Evolutionary conservation across 2,797 vertebrate genomes (phyloP), one percentile per base, ranked within the genome.

Genomic region (Lepilemur septentrionalis): DNA sequence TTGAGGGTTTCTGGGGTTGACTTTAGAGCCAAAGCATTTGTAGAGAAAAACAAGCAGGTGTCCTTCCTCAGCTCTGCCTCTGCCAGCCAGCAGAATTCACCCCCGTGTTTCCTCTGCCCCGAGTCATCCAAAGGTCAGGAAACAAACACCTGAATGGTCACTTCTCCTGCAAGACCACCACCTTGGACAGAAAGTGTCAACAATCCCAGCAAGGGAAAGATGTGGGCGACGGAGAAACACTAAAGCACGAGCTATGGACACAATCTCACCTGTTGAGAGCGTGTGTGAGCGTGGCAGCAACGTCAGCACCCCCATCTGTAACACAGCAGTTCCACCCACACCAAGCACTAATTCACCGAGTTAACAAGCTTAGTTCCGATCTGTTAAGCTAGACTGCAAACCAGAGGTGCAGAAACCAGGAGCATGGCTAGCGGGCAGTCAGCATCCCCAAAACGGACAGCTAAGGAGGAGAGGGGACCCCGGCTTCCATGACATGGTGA

Each of bases 241-340:
- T 4, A 30, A 23, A 25, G 32, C 5, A 7, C 7, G 11, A 69
- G 6, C 30, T 14, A 4, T 3, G 2, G 3, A 22, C 14, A 23
- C 1, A 28, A 76, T 5, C 32, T 22, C 23, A 0, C 2, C 23
- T 23, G 30, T 3, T 41, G 13, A 32, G 52, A 41, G 23, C 2
- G 3, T 1, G 3, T 23, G 8, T 11, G 65, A 59, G 20, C 20
- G 3, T 50, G 43, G 22, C 38, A 59, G 18, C 35, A 25, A 20
- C 4, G 32, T 2, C 46, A 48, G 69, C 1, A 28, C 30, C 52
- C 30, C 57, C 23, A 38, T 22, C 63, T 4, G 15, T 17, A 52
- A 28, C 35, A 20, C 7, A n/a, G 0, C 7, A 15, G 4, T 13
- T 11, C 32, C 43, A 59, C 5, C 38, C 52, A 52, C 6, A 1